Conservation (phyloP, 2,888 invertebrate species). For the Callosobruchus maculatus region DNA sequence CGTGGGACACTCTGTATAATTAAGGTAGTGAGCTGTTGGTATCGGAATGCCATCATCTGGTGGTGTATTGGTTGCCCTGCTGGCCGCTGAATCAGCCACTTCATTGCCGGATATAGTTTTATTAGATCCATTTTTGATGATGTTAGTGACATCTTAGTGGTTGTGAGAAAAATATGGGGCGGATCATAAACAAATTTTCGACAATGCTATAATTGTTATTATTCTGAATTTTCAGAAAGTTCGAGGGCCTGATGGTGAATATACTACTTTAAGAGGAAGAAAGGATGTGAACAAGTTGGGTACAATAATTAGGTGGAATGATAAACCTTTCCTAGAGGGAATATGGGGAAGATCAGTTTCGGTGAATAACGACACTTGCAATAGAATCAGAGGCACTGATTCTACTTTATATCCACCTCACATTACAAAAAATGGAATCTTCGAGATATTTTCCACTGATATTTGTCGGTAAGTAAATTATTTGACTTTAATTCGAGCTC, state of each 20-base stretch:
- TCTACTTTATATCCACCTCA: conserved; percentile 63
- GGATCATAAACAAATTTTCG: too few species aligned
- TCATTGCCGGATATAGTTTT: too few species aligned
- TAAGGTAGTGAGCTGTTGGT: too few species aligned
- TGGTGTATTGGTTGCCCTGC: too few species aligned
- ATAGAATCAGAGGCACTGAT: conserved; percentile 55
- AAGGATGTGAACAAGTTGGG: conserved; percentile 50
- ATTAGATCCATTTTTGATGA: too few species aligned
- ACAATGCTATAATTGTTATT: neutral
- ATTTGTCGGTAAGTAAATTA: conserved; percentile 58
- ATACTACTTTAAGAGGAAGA: conserved; percentile 53
- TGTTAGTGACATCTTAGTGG: too few species aligned
- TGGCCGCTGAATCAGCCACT: too few species aligned
- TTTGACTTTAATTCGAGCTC: neutral
- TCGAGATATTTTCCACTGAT: conserved; percentile 60
- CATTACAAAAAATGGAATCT: conserved; percentile 47
- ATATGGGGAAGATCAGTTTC: conserved; percentile 46
- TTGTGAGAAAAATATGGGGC: too few species aligned
- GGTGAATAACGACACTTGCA: conserved; percentile 43
- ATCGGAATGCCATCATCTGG: too few species aligned
- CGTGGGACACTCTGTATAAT: too few species aligned
- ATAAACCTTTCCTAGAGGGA: conserved; percentile 34
- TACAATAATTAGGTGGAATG: conserved; percentile 51
- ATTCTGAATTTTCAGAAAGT: conserved; percentile 22
- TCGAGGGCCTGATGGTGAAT: conserved; percentile 53